These are phyloP conservation scores for Cephus sareptanus DNA, from an alignment of 2,888 invertebrate species.

Conservation along the genomic window DNA sequence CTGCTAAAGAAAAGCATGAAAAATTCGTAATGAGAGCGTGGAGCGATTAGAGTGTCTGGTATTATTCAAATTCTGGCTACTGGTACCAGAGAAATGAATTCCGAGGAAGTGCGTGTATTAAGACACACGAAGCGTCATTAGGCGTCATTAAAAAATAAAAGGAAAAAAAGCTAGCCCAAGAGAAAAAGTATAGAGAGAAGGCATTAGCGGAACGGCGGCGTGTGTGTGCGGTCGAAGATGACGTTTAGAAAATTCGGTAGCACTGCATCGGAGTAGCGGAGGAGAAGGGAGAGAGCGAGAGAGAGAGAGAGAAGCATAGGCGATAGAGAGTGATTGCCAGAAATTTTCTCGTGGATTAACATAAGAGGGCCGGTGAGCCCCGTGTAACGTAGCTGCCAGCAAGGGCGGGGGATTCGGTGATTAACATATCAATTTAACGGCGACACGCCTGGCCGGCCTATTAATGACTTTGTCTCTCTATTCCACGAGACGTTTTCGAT, in stretches of 20 bases:
- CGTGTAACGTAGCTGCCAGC: not conserved
- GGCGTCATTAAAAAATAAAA: not conserved
- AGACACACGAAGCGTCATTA: not conserved
- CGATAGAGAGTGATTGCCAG: not conserved
- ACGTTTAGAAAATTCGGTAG: not conserved
- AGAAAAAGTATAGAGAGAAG: not conserved
- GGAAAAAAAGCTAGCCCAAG: not conserved
- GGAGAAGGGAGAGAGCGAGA: no score
- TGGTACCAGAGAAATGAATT: not conserved
- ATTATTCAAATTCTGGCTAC: not conserved
- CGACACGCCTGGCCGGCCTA: conserved; percentile 1
- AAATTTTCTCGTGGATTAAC: not conserved
- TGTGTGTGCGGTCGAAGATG: not conserved
- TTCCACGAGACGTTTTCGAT: conserved; percentile 43
- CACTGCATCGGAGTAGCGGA: not conserved
- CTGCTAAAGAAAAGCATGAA: conserved; percentile 1
- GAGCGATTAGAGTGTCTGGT: not conserved
- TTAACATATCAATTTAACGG: not conserved
- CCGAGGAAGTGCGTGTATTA: not conserved
- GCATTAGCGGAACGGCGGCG: not conserved
- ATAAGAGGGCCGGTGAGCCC: not conserved
- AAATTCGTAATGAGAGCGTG: conserved; percentile 3
- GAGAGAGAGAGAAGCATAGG: no score
- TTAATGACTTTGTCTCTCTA: conserved; percentile 15
- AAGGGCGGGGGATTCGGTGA: not conserved